A percentile compares a stretch with the other conserved stretches of the same genome.
phyloP scores from a whole-genome alignment of 2,888 invertebrate species.

The Cryptocephalus primarius region DNA sequence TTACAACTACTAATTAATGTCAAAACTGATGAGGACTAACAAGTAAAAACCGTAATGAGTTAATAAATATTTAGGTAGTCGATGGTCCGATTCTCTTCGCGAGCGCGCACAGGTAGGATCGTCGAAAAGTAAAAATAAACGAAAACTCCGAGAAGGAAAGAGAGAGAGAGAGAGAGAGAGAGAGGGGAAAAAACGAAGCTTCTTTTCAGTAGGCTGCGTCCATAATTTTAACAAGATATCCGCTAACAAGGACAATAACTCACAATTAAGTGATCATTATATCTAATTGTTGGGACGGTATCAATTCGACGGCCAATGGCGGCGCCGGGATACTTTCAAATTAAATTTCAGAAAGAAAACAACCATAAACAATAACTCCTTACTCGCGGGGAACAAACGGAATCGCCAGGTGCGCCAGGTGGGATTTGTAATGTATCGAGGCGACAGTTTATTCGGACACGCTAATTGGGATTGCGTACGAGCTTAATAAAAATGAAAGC shows the following conservation, averaged over 20 bases:
- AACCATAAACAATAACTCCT: no score
- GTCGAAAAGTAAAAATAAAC: background rate
- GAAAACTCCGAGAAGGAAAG: no score
- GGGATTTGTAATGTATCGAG: no score
- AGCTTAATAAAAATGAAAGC: no score
- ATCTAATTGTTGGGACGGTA: conserved; percentile 33
- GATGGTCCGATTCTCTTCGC: background rate
- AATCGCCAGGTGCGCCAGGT: no score
- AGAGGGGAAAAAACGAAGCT: background rate
- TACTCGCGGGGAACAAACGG: no score
- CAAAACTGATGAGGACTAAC: conserved; percentile 10
- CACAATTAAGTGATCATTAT: conserved; percentile 40
- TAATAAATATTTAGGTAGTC: conserved; percentile 17
- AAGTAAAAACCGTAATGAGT: conserved; percentile 14
- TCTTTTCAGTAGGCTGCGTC: conserved; percentile 17
- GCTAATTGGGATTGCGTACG: no score
- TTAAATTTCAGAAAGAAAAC: no score
- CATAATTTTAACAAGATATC: conserved; percentile 34
- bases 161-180: conserved; percentile 3
- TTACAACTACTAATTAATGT: conserved; percentile 13
- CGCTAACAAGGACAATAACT: conserved; percentile 37
- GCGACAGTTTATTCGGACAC: no score
- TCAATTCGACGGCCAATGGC: conserved; percentile 28
- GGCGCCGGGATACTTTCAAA: background rate
- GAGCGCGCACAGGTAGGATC: background rate